Evolutionary conservation across 2,888 invertebrate species (phyloP), one percentile per base, ranked within the genome.

Genomic region (Melangyna quadrimaculata): DNA sequence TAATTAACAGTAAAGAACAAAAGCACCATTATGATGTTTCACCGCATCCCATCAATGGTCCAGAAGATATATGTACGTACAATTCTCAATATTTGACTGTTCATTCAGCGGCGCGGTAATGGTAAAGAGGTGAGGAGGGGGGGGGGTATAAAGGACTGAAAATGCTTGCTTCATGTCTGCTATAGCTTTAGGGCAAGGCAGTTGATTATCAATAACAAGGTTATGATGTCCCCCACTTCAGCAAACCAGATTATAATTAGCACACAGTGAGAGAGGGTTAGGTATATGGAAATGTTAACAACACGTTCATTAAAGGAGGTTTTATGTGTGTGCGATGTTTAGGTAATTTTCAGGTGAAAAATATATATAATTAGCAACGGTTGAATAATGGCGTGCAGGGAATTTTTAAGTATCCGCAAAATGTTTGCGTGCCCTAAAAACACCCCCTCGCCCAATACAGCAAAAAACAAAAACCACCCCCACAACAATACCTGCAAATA

Each of bases 1-100:
- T 79, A 79, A 84, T 84, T 84, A 84, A 84, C 45, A 45, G 79
- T 51, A 37, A 45, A 65, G 53, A 71, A 78, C 78, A 79, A 71
- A 61, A 69, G 29, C 17, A 9, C 59, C 74, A 45, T 74, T 27
- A 51, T 78, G 40, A 70, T 40, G 17, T 35, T 12, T 12, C n/a
- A 43, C 29, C 45, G 27, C 65, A 69, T 40, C 70, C 55, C 48
- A 51, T 19, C 27, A 75, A 75, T 59, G 71, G 67, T 8, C 70
- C 63, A 70, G 65, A 79, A 79, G 79, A 83, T 75, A 71, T 3
- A 5, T 48, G 4, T 5, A 2, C 71, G 27, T 35, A 17, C 14
- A 32, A 45, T 24, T 61, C 19, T 43, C 67, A 59, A 79, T 71
- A 70, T 79, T 84, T 84, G 65, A 79, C 71, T 84, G 79, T 79